Conservation (phyloP, 2,113 vertebrate species). For the Macquaria australasica region DNA sequence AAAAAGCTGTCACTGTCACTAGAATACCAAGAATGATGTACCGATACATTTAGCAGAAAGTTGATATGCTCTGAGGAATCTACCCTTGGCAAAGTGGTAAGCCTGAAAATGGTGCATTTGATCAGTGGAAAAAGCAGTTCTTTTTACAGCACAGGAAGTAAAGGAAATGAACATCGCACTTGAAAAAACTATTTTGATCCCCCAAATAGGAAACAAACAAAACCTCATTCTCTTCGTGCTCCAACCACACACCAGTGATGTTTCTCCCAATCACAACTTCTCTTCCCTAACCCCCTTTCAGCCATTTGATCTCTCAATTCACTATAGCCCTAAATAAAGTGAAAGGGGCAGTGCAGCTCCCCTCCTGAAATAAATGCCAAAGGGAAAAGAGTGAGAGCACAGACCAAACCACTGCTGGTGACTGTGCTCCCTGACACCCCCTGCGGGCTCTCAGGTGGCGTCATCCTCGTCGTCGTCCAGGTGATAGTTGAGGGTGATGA, state of each 20-base stretch:
- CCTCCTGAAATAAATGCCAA: constrained; percentile 80
- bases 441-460: constrained; percentile 88
- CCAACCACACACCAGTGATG: constrained; percentile 38
- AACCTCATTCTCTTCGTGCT: constrained; percentile 56
- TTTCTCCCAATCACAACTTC: constrained; percentile 23
- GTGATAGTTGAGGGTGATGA: constrained; percentile 97
- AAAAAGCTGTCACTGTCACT: constrained; percentile 63
- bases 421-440: constrained; percentile 67
- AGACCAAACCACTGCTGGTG: constrained; percentile 53
- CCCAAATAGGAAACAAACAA: constrained; percentile 56
- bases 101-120: constrained; percentile 46
- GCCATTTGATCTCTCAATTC: constrained; percentile 50
- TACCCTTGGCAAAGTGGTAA: constrained; percentile 33
- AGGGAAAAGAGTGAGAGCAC: constrained; percentile 81
- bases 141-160: constrained; percentile 69
- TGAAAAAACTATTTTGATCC: constrained; percentile 54
- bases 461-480: constrained; percentile 92
- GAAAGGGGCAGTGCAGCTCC: constrained; percentile 79
- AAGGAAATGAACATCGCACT: constrained; percentile 59
- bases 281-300: constrained; percentile 32
- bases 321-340: constrained; percentile 86
- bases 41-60: constrained; percentile 50
- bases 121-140: constrained; percentile 52
- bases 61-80: constrained; percentile 49
- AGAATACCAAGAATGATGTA: constrained; percentile 58